These are phyloP conservation scores for Strigops habroptila DNA, from an alignment of 2,113 vertebrate genomes.

Conservation along the genomic window DNA sequence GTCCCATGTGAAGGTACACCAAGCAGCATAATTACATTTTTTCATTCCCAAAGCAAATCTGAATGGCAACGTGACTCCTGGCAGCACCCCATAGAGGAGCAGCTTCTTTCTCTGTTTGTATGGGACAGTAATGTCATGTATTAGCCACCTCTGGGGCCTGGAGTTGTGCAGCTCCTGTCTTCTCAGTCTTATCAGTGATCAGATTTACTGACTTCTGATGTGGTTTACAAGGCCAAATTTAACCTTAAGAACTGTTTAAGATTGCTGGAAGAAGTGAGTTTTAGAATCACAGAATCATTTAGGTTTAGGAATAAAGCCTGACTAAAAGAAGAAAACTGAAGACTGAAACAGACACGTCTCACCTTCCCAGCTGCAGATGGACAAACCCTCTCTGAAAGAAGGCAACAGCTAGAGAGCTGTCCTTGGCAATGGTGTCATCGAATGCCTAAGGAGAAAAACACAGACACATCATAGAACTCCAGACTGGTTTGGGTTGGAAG, in stretches of 20 bases:
- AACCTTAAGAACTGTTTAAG: neutral
- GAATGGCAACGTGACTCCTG: neutral
- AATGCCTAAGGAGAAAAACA: constrained; percentile 75
- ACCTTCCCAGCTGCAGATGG: constrained; percentile 77
- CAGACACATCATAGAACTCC: neutral
- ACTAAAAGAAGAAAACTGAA: neutral
- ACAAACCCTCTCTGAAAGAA: constrained; percentile 87
- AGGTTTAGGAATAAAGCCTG: neutral
- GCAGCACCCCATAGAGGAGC: neutral
- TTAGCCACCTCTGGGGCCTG: neutral
- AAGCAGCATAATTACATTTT: neutral
- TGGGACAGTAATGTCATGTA: neutral
- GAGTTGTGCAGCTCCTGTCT: neutral
- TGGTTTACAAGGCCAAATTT: neutral
- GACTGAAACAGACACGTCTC: neutral
- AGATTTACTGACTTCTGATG: neutral
- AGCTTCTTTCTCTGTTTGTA: neutral
- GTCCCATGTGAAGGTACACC: neutral
- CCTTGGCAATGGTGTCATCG: constrained; percentile 76
- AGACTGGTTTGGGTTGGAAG: neutral
- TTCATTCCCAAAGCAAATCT: neutral
- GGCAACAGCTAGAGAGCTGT: constrained; percentile 82
- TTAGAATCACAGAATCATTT: neutral
- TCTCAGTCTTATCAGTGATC: neutral
- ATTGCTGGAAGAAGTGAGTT: neutral